phyloP scores from a whole-genome alignment of 1,140 invertebrate species.

The Lepidurus arcticus region DNA sequence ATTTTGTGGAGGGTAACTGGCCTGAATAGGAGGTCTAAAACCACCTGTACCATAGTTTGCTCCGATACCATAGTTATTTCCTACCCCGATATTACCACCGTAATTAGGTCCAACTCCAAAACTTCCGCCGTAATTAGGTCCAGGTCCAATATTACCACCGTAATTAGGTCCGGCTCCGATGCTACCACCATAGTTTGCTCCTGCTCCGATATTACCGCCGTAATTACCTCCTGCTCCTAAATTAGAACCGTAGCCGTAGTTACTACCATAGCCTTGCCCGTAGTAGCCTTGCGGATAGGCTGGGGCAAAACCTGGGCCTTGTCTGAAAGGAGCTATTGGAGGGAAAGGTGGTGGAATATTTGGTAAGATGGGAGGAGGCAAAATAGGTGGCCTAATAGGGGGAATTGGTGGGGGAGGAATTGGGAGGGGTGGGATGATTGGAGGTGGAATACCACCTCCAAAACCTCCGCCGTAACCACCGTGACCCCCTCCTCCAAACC shows the following conservation, averaged over 20 bases:
- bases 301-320: background rate
- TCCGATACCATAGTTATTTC: background rate
- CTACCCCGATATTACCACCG: background rate
- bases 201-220: background rate
- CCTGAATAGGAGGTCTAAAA: background rate
- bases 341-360: background rate
- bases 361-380: background rate
- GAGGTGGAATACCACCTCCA: background rate
- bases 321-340: background rate
- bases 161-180: background rate
- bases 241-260: background rate
- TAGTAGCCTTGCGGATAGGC: constrained; percentile 24
- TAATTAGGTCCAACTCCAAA: background rate
- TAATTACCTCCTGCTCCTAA: background rate
- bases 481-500: background rate
- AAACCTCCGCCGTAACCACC: constrained; percentile 24
- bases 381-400: background rate
- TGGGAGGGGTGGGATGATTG: constrained; percentile 16
- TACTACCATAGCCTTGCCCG: constrained; percentile 24
- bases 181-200: background rate
- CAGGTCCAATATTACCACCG: background rate
- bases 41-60: background rate
- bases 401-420: background rate
- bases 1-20: background rate
- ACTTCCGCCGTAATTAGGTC: background rate